Conservation (phyloP, 2,888 invertebrate genomes). For the Erebia aethiops region DNA sequence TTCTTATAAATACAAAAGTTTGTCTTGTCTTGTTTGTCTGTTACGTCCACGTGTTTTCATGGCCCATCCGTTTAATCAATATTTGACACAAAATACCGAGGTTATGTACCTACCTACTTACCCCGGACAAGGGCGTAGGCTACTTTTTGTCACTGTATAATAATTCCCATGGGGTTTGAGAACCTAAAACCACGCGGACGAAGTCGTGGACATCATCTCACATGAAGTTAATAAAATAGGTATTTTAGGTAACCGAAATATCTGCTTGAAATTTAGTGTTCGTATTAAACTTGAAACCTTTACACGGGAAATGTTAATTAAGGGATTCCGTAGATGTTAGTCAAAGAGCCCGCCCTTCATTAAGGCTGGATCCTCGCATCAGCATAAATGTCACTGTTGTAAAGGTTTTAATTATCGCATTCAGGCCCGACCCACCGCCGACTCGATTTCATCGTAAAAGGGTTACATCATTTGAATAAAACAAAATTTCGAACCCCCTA, state of each 20-base stretch:
- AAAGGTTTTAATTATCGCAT: slow-evolving; percentile 74
- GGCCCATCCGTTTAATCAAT: no score
- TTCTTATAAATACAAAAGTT: no score
- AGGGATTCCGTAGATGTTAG: slow-evolving; percentile 46
- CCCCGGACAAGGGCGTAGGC: no score
- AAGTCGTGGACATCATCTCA: no score
- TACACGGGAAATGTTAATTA: slow-evolving; percentile 50
- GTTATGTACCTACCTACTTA: no score
- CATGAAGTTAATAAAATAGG: neutral
- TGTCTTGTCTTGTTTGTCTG: no score
- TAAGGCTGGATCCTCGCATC: slow-evolving; percentile 68
- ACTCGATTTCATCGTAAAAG: slow-evolving; percentile 54
- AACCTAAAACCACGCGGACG: no score
- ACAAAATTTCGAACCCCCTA: slow-evolving; percentile 47
- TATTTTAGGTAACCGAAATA: slow-evolving; percentile 24
- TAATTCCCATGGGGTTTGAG: no score
- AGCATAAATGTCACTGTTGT: slow-evolving; percentile 75
- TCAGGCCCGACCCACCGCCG: slow-evolving; percentile 64
- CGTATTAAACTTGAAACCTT: slow-evolving; percentile 40
- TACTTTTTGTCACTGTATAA: no score
- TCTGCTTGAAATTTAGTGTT: slow-evolving; percentile 41
- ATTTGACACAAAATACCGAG: no score
- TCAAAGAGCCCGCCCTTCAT: slow-evolving; percentile 71
- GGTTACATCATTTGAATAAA: slow-evolving; percentile 55
- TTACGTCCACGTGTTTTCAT: no score